phyloP scores from a whole-genome alignment of 2,797 vertebrate species.

The Myotis findleyi region DNA sequence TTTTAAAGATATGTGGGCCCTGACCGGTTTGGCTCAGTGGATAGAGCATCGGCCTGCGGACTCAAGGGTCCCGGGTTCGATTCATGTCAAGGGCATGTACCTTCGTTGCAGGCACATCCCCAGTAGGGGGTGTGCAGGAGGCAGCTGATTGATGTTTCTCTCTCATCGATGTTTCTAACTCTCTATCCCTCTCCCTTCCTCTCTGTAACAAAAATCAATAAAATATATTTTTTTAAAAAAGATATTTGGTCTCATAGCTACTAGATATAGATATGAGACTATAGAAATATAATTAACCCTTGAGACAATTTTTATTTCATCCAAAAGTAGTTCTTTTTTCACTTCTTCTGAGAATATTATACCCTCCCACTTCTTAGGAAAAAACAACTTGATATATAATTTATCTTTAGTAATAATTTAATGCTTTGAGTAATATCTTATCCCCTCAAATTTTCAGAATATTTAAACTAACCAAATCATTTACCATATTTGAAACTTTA shows the following conservation, averaged over 20 bases:
- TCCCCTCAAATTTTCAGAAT: slow-evolving; percentile 16
- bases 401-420: slow-evolving; percentile 44
- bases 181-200: too few species aligned
- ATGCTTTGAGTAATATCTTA: slow-evolving; percentile 32
- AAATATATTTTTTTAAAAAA: not conserved
- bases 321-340: not conserved
- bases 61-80: too few species aligned
- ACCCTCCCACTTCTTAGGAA: slow-evolving; percentile 3
- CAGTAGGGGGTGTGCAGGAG: too few species aligned
- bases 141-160: too few species aligned
- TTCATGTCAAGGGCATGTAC: too few species aligned
- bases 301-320: slow-evolving; percentile 34
- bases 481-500: slow-evolving; percentile 34
- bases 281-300: not conserved
- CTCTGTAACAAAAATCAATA: too few species aligned
- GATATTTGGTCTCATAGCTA: not conserved
- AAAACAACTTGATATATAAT: not conserved
- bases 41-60: too few species aligned
- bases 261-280: not conserved
- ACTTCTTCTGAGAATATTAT: slow-evolving; percentile 54
- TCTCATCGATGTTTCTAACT: too few species aligned
- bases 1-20: not conserved
- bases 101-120: too few species aligned
- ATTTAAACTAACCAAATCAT: slow-evolving; percentile 57
- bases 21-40: too few species aligned